phyloP scores from a whole-genome alignment of 1,140 invertebrate genomes.

The Drosophila kurseongensis region DNA sequence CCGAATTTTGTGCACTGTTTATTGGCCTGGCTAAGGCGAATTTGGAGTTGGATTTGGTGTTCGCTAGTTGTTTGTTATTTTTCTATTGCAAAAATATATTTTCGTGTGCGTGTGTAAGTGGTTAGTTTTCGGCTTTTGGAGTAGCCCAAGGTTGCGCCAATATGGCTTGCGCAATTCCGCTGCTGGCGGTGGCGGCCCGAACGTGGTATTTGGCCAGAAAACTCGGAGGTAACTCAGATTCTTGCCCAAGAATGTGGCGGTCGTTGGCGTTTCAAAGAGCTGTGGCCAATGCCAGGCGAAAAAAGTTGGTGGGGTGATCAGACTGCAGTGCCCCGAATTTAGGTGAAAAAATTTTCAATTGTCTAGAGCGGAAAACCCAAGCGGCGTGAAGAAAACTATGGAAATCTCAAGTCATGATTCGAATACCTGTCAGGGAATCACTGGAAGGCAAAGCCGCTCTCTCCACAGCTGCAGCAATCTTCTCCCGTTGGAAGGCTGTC shows the following conservation, averaged over 20 bases:
- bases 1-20: slow-evolving; percentile 63
- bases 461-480: background rate
- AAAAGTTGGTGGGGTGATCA: slow-evolving; percentile 4
- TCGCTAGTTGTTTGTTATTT: slow-evolving; percentile 39
- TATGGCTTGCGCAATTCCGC: slow-evolving; percentile 70
- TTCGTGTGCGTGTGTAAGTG: slow-evolving; percentile 17
- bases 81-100: slow-evolving; percentile 32
- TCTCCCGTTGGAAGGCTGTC: slow-evolving; percentile 14
- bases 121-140: slow-evolving; percentile 55
- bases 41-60: slow-evolving; percentile 36
- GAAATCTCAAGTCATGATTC: slow-evolving; percentile 18
- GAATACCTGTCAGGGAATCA: slow-evolving; percentile 34
- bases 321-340: slow-evolving; percentile 10
- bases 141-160: slow-evolving; percentile 76
- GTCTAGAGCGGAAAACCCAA: slow-evolving; percentile 23
- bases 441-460: slow-evolving; percentile 12
- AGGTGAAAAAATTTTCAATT: slow-evolving; percentile 33
- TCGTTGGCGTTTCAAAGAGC: slow-evolving; percentile 36
- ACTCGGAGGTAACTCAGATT: slow-evolving; percentile 62
- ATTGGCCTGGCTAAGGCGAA: slow-evolving; percentile 49
- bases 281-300: slow-evolving; percentile 55
- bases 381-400: slow-evolving; percentile 19
- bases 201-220: slow-evolving; percentile 73
- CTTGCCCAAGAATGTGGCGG: slow-evolving; percentile 72
- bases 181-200: slow-evolving; percentile 34